phyloP scores from a whole-genome alignment of 2,888 invertebrate species.

The Amiota communis region DNA sequence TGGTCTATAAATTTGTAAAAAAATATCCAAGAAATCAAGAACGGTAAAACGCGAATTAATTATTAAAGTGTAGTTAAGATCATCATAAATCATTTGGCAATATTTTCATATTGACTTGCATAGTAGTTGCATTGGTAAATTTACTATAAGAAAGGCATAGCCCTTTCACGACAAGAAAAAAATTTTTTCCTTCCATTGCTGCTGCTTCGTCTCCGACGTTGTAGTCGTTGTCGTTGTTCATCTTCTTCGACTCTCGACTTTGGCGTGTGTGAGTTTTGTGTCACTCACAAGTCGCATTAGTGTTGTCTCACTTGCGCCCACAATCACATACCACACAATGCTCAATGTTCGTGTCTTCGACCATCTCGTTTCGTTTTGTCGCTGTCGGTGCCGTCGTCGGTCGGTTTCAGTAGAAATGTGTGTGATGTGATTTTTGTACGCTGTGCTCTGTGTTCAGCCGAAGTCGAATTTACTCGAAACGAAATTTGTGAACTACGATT shows the following conservation, averaged over 20 bases:
- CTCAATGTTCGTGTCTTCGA: conserved; percentile 33
- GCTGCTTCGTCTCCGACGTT: conserved; percentile 43
- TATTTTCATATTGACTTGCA: conserved; percentile 42
- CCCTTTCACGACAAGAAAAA: conserved; percentile 44
- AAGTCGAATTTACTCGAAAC: conserved; percentile 65
- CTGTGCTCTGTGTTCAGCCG: conserved; percentile 50
- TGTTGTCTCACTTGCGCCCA: conserved; percentile 50
- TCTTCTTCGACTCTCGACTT: conserved; percentile 55
- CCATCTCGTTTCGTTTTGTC: conserved; percentile 47
- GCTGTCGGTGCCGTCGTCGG: conserved; percentile 35
- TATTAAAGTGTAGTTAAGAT: conserved; percentile 47
- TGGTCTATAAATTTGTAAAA: conserved; percentile 58
- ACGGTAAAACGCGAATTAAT: conserved; percentile 61
- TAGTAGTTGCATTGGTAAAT: conserved; percentile 41
- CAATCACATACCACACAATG: conserved; percentile 2
- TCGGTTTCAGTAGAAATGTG: conserved; percentile 56
- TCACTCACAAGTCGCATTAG: conserved; percentile 43
- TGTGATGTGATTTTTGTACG: conserved; percentile 63
- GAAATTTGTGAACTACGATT: conserved; percentile 47
- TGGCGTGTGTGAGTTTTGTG: conserved; percentile 55
- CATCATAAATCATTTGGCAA: conserved; percentile 39
- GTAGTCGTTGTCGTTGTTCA: conserved; percentile 22
- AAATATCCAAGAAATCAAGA: conserved; percentile 58
- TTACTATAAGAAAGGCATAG: conserved; percentile 43
- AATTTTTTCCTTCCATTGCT: conserved; percentile 58